Evolutionary conservation across 2,113 vertebrate genomes (phyloP).

Genomic region (Todiramphus chloris): DNA sequence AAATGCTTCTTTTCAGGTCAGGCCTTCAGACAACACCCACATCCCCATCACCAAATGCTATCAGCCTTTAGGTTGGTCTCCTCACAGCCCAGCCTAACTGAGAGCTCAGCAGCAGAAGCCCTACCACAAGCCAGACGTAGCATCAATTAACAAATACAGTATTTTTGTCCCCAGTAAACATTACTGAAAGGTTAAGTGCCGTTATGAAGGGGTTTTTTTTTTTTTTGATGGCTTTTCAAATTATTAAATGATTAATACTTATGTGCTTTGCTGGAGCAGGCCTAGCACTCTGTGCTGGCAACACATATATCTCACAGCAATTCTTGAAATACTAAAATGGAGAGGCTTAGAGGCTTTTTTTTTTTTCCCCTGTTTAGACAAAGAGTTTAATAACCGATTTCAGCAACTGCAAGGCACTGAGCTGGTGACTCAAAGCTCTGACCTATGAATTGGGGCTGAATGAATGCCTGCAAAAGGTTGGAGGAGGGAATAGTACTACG

Average conservation of each 20-base stretch:
- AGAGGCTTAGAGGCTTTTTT: not conserved
- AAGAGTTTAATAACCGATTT: slow-evolving; percentile 19
- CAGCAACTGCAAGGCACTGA: not conserved
- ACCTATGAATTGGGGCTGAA: slow-evolving; percentile 8
- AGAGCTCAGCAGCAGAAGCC: slow-evolving; percentile 5
- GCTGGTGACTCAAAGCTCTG: slow-evolving; percentile 34
- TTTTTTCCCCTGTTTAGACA: not conserved
- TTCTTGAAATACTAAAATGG: not conserved
- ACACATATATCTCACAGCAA: not conserved
- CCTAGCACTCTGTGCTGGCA: slow-evolving; percentile 25
- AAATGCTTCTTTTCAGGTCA: slow-evolving; percentile 61
- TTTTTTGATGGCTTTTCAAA: slow-evolving; percentile 54
- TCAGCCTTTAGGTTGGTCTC: not conserved
- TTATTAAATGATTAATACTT: slow-evolving; percentile 59
- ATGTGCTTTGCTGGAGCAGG: not conserved
- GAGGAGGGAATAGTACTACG: not conserved
- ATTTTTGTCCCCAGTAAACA: slow-evolving; percentile 12
- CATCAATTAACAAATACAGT: slow-evolving; percentile 28
- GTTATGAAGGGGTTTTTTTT: not conserved
- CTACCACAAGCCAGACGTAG: not conserved
- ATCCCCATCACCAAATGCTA: not conserved
- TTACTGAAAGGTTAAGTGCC: slow-evolving; percentile 45
- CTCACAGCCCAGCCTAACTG: not conserved
- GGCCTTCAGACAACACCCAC: not conserved
- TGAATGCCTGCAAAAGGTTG: slow-evolving; percentile 28